Evolutionary conservation across 2,113 vertebrate species (phyloP).

Genomic region (Gulo gulo): DNA sequence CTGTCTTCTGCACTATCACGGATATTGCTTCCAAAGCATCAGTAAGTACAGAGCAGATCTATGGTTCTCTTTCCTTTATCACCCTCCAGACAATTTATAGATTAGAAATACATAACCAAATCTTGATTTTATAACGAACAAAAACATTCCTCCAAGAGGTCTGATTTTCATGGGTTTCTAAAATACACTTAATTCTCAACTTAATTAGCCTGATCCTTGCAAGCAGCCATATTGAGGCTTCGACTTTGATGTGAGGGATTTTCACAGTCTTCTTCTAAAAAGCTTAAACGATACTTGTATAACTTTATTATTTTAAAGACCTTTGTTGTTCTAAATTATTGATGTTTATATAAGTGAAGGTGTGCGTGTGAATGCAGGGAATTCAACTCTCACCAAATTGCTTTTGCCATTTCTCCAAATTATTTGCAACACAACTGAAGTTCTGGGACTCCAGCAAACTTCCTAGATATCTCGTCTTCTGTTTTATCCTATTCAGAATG

Average conservation of each 20-base stretch:
- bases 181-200: conserved; percentile 10
- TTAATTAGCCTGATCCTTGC: not conserved
- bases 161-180: not conserved
- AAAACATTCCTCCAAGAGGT: not conserved
- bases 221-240: not conserved
- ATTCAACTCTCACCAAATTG: not conserved
- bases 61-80: not conserved
- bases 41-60: conserved; percentile 33
- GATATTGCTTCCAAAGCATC: conserved; percentile 24
- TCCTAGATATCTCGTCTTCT: not conserved
- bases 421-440: not conserved
- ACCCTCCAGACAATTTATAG: not conserved
- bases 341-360: not conserved
- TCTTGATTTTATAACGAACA: not conserved
- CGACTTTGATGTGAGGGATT: not conserved
- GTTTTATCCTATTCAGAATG: not conserved
- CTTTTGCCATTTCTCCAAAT: not conserved
- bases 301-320: not conserved
- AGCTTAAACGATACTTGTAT: not conserved
- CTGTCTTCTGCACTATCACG: not conserved
- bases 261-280: not conserved
- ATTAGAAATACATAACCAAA: not conserved
- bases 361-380: not conserved
- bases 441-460: not conserved
- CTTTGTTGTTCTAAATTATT: not conserved